Base-by-base conservation (phyloP, 2,888 invertebrate genomes). In the Cheilosia vulpina region DNA sequence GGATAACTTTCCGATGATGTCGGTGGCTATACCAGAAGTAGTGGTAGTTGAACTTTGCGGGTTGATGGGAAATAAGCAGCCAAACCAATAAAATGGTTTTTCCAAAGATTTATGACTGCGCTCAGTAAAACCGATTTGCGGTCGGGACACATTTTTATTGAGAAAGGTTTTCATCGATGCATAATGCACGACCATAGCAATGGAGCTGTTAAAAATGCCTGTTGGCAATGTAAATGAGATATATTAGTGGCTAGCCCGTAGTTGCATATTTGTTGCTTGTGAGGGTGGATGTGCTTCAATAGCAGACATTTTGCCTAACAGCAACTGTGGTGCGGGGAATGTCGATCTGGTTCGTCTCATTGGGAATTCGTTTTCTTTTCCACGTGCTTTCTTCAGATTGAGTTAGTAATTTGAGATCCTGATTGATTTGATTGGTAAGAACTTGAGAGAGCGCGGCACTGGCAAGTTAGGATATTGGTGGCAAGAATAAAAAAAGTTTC, bases 81-180 rank as follows among this genome's bases (percentile, higher is more conserved):
- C 75, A 65, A 76, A 76, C 75, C 84, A 66, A 84, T 80, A 84
- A 71, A 84, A 68, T 79, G 73, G 21, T 50, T 68, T 79, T 75
- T 75, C 21, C 38, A 68, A 80, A 84, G 84, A 84, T 84, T 84
- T 84, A 84, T 84, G 80, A 80, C 69, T 79, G 65, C 73, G 68
- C 58, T 38, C 50, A 31, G 79, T 65, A 58, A 79, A 65, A 53
- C 45, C 62, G 83, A 83, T 79, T 79, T 79, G 79, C 58, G 73
- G 73, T 79, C 71, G 17, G 31, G 24, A 60, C 62, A 63, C 60
- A 72, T 60, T 55, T 52, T 55, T 52, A 66, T 52, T 13, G 43
- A 45, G 50, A 38, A 78, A 58, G 50, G 15, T 68, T 52, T 27
- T 66, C 72, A 66, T 52, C 47, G 27, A 50, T 50, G 47, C 71